Percentiles rank a stretch among this genome's conserved stretches.
Conservation (phyloP, 2,888 invertebrate genomes). For the Brenthis daphne region DNA sequence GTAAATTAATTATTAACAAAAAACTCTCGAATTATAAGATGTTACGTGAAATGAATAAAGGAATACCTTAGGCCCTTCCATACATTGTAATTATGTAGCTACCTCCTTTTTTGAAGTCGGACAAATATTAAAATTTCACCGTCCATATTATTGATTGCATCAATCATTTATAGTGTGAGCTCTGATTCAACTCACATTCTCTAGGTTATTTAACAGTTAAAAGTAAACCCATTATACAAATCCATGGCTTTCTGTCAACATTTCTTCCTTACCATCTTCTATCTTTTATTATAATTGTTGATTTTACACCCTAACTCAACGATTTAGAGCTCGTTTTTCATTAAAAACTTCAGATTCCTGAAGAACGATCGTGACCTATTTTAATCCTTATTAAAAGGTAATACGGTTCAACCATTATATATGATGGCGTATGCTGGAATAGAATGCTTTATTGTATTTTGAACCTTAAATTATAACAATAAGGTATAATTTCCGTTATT, state of each 20-base stretch:
- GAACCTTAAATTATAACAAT: constrained; percentile 4
- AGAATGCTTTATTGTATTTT: constrained; percentile 19
- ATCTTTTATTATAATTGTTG: background rate
- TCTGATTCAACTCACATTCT: constrained; percentile 17
- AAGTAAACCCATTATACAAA: constrained; percentile 30
- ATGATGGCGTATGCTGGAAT: constrained; percentile 14
- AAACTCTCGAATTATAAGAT: no score
- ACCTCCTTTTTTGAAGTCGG: no score
- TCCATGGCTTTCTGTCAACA: constrained; percentile 32
- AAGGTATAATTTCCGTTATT: constrained; percentile 12
- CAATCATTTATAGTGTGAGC: background rate
- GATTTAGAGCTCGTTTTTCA: constrained; percentile 5
- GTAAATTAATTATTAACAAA: no score
- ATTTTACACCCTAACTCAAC: constrained; percentile 4
- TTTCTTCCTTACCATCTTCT: constrained; percentile 28
- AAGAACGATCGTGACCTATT: constrained; percentile 28
- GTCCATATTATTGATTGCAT: no score
- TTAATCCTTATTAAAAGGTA: constrained; percentile 30
- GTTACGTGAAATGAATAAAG: no score
- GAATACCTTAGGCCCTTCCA: no score
- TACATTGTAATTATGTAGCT: no score
- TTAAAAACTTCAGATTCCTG: background rate
- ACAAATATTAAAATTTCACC: no score
- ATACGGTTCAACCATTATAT: constrained; percentile 30
- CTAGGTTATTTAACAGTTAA: constrained; percentile 32